Conservation (phyloP, 1,140 invertebrate species). For the Calliphora vicina region DNA sequence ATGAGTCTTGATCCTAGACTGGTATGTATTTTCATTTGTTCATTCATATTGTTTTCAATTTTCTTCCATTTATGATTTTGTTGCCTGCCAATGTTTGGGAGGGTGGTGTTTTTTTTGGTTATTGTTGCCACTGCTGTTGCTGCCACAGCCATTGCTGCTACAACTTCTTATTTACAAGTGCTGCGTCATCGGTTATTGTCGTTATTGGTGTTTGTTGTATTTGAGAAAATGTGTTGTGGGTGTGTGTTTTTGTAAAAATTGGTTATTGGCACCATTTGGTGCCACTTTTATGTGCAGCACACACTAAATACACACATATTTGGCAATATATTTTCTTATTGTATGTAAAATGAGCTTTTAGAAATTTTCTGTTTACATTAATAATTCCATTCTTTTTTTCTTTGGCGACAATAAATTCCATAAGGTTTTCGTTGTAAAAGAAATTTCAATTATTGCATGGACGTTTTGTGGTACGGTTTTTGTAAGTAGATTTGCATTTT, state of each 20-base stretch:
- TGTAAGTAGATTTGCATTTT: no score
- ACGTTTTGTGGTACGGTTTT: no score
- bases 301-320: not conserved
- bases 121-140: not conserved
- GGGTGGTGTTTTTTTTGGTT: not conserved
- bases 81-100: no score
- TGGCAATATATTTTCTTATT: not conserved
- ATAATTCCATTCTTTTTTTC: no score
- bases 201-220: not conserved
- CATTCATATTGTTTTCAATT: not conserved
- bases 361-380: not conserved
- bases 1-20: constrained; percentile 12
- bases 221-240: not conserved
- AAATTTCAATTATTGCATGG: no score
- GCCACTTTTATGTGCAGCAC: constrained; percentile 11
- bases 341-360: constrained; percentile 1
- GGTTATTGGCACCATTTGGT: constrained; percentile 27
- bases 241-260: no score
- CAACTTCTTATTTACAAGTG: not conserved
- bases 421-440: not conserved
- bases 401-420: not conserved
- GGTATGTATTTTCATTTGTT: constrained; percentile 10
- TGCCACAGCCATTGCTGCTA: not conserved
- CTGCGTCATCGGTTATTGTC: constrained; percentile 12
- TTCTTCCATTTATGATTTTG: not conserved